Percentiles rank a stretch among this genome's conserved stretches.
Conservation (phyloP, 2,888 invertebrate genomes). For the Dryadula phaetusa region DNA sequence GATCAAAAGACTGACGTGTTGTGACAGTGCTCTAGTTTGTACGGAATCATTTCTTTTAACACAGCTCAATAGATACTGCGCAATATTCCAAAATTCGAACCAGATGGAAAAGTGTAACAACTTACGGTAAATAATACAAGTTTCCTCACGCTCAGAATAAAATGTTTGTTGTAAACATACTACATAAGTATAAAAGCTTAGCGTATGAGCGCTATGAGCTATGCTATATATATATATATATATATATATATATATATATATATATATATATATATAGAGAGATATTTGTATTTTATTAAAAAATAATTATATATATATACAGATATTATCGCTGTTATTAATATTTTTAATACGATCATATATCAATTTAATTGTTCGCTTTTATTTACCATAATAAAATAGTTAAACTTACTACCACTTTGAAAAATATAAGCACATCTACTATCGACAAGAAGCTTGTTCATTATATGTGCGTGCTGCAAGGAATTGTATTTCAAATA, state of each 20-base stretch:
- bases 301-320: no score
- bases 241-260: no score
- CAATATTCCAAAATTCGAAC: conserved; percentile 29
- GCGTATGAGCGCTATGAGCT: no score
- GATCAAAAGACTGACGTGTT: conserved; percentile 61
- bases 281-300: no score
- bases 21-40: conserved; percentile 57
- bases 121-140: conserved; percentile 32
- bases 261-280: no score
- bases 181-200: neutral
- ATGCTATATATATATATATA: no score
- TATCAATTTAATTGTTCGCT: no score
- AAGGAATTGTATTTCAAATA: conserved; percentile 36
- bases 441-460: neutral
- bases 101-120: conserved; percentile 28
- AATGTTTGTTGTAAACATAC: neutral
- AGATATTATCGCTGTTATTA: neutral
- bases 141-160: conserved; percentile 4
- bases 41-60: conserved; percentile 44
- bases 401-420: no score
- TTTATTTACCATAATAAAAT: neutral
- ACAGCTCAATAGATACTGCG: conserved; percentile 41
- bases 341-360: neutral
- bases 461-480: conserved; percentile 21
- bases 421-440: neutral